Percentiles rank a stretch among this genome's conserved stretches.
These are phyloP conservation scores for Novumbra hubbsi DNA, from an alignment of 2,797 vertebrate genomes.

Conservation along the genomic window DNA sequence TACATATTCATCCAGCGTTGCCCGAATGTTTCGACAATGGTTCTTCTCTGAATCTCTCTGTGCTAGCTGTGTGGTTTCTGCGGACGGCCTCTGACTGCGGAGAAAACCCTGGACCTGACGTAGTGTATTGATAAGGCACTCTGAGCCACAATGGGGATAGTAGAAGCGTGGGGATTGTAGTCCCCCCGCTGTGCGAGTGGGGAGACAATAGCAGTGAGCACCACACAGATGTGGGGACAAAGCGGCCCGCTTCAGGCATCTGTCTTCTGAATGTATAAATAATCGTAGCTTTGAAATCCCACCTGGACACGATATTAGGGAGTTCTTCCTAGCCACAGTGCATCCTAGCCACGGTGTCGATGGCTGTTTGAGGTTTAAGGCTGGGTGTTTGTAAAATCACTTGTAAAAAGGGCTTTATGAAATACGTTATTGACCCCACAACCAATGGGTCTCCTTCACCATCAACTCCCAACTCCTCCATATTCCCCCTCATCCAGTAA, in stretches of 20 bases:
- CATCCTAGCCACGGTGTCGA: too few species aligned
- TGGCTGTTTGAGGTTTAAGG: too few species aligned
- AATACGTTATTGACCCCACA: background rate
- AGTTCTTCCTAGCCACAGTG: too few species aligned
- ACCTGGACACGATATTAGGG: slow-evolving; percentile 34
- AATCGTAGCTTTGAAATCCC: slow-evolving; percentile 49
- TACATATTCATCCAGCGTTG: slow-evolving; percentile 2
- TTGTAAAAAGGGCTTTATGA: too few species aligned
- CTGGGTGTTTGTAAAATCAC: too few species aligned
- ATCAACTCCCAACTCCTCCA: background rate
- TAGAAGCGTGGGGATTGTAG: slow-evolving; percentile 22
- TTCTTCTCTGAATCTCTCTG: slow-evolving; percentile 27
- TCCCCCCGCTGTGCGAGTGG: slow-evolving; percentile 6
- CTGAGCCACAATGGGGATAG: slow-evolving; percentile 16
- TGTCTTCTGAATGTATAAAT: slow-evolving; percentile 52
- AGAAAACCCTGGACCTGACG: slow-evolving; percentile 9
- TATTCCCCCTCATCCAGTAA: background rate
- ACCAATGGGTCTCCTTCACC: slow-evolving; percentile 4
- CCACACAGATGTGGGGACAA: slow-evolving; percentile 33
- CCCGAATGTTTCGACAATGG: slow-evolving; percentile 29
- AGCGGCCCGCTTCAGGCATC: slow-evolving; percentile 15
- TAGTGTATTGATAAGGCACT: slow-evolving; percentile 26
- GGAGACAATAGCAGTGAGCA: slow-evolving; percentile 17
- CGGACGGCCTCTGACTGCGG: background rate
- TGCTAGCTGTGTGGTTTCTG: slow-evolving; percentile 9